Evolutionary conservation across 2,797 vertebrate species (phyloP).

Genomic region (Cossypha dichroa): DNA sequence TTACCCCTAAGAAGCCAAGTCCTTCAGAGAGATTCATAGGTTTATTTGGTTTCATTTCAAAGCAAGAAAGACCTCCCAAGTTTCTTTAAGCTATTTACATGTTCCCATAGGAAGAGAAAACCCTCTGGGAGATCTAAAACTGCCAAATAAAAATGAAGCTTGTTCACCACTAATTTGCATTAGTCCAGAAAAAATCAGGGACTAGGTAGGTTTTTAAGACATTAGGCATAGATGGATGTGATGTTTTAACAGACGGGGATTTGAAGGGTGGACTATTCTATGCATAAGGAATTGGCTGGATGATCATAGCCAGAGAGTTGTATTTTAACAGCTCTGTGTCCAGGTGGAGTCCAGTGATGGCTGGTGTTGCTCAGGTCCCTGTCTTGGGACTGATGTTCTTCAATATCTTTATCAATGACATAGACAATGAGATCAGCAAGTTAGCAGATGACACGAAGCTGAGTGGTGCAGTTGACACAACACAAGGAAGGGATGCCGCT

Average conservation of each 20-base stretch:
- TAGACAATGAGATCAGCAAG: background rate
- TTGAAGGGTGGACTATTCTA: background rate
- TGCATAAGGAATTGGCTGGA: background rate
- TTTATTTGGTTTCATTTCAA: background rate
- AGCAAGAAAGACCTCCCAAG: background rate
- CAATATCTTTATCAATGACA: background rate
- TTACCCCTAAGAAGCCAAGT: background rate
- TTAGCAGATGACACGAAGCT: background rate
- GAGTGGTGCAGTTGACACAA: background rate
- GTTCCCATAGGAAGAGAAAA: background rate
- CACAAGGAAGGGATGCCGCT: background rate
- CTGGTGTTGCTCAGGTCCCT: background rate
- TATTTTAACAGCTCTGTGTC: background rate
- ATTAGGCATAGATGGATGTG: background rate
- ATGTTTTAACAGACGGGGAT: background rate
- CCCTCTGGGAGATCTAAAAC: background rate
- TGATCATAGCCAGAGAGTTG: background rate
- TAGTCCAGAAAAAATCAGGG: background rate
- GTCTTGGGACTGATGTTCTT: background rate
- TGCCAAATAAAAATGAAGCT: background rate
- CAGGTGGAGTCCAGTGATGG: background rate
- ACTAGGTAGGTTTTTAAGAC: background rate
- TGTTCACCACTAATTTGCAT: background rate
- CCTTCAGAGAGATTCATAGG: background rate
- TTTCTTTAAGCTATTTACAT: background rate